Evolutionary conservation across 2,797 vertebrate species (phyloP).

Genomic region (Anabas testudineus): DNA sequence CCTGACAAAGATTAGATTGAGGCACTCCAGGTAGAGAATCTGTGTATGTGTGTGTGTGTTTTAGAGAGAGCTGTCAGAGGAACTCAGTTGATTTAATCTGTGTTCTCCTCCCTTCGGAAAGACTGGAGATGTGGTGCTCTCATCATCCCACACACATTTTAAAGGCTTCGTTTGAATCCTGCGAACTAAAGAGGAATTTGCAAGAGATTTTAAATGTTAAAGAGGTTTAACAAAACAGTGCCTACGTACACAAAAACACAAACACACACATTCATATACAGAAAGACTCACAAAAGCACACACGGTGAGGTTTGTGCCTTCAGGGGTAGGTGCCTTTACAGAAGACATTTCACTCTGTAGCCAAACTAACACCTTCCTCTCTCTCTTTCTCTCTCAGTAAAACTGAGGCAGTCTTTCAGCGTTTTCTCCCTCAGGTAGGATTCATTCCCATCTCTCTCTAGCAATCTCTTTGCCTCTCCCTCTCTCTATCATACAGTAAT

Average conservation of each 20-base stretch:
- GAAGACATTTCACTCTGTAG: slow-evolving; percentile 54
- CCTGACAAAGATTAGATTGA: slow-evolving; percentile 71
- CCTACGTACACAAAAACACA: not conserved
- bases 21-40: slow-evolving; percentile 55
- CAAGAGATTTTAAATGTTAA: slow-evolving; percentile 39
- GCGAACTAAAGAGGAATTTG: slow-evolving; percentile 41
- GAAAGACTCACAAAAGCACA: not conserved
- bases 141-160: slow-evolving; percentile 47
- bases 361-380: slow-evolving; percentile 39
- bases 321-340: slow-evolving; percentile 35
- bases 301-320: slow-evolving; percentile 32
- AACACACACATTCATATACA: not conserved
- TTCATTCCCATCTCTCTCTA: slow-evolving; percentile 29
- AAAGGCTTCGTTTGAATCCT: slow-evolving; percentile 48
- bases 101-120: slow-evolving; percentile 46
- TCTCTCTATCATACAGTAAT: slow-evolving; percentile 48
- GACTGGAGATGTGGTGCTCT: slow-evolving; percentile 25
- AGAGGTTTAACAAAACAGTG: slow-evolving; percentile 21
- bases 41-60: slow-evolving; percentile 20
- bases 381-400: slow-evolving; percentile 28
- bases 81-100: slow-evolving; percentile 71
- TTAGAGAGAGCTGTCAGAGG: slow-evolving; percentile 47
- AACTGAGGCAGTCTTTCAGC: slow-evolving; percentile 48
- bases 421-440: slow-evolving; percentile 51
- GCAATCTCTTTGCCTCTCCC: slow-evolving; percentile 29